Base-by-base conservation (phyloP, 2,797 vertebrate genomes). In the Vultur gryphus region DNA sequence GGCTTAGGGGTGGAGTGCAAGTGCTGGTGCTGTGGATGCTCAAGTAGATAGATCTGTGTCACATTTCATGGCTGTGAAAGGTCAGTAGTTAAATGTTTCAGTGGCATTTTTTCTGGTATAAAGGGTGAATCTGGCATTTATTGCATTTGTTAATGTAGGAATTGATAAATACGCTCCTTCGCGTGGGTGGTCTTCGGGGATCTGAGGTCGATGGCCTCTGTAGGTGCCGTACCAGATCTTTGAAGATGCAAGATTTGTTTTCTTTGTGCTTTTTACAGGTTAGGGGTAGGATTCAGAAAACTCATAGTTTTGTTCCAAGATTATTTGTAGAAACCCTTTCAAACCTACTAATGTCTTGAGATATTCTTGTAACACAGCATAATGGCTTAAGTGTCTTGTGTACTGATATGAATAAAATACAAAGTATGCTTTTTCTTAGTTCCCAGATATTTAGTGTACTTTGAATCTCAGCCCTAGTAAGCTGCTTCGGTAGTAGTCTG, bases 111-210 rank as follows among this genome's bases (percentile, higher is more conserved):
- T 93, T 76, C 75, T 87, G 54, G 70, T 64, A 57, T 48, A 66
- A 94, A 93, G 93, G 85, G 64, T 66, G 61, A 95, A 96, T 95
- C 89, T 92, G 96, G 58, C 89, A 88, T 97, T 95, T 96, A 95
- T 80, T 85, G 84, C 15, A 2, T 94, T 79, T 87, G 84, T 91
- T 97, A 84, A 89, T 82, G 62, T 94, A 67, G 76, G 81, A 78
- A 75, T 43, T 93, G 84, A 97, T 88, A 93, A 94, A 93, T 96
- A 89, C 0, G n/a, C 58, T 94, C 33, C 35, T 93, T 92, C 4
- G 11, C 11, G 31, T 97, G 98, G 97, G 97, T 98, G 98, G 97
- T 98, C 97, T 92, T 94, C 73, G 71, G 96, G 93, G 92, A 92
- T 48, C 65, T 31, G 35, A 92, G 84, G 89, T 84, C 3, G 3